phyloP scores from a whole-genome alignment of 1,140 invertebrate species.

The Scaptomyza hsui region DNA sequence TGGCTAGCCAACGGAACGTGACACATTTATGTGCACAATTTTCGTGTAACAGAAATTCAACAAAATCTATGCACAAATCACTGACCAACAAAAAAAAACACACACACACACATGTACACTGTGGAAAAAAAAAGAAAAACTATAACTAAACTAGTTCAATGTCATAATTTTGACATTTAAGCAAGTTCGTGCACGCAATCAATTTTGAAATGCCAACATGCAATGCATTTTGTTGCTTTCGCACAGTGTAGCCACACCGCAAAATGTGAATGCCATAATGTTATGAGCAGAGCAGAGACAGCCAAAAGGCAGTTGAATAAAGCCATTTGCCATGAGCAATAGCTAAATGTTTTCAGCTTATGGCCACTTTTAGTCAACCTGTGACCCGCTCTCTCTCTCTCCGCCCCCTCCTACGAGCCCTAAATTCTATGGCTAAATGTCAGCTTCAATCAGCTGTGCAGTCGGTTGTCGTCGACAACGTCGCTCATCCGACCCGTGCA shows the following conservation, averaged over 20 bases:
- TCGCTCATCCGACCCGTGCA: constrained; percentile 52
- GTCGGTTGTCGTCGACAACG: constrained; percentile 43
- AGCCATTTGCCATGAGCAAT: constrained; percentile 39
- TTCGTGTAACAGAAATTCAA: constrained; percentile 48
- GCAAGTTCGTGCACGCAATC: too few relatives aligned
- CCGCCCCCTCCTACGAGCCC: too few relatives aligned
- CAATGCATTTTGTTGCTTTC: not conserved
- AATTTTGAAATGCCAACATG: too few relatives aligned
- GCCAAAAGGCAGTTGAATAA: constrained; percentile 43
- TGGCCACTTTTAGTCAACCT: constrained; percentile 30
- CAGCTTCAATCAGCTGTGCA: constrained; percentile 68
- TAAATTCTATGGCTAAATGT: constrained; percentile 31
- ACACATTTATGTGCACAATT: constrained; percentile 67
- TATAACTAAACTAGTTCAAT: too few relatives aligned
- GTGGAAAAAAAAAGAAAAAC: not conserved
- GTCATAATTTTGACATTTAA: too few relatives aligned
- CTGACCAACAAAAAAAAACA: constrained; percentile 19
- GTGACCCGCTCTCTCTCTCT: constrained; percentile 5
- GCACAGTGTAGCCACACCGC: constrained; percentile 1
- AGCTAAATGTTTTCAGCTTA: constrained; percentile 49
- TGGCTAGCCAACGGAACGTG: constrained; percentile 69
- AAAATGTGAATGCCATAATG: constrained; percentile 50
- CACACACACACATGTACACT: constrained; percentile 16
- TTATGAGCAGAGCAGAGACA: constrained; percentile 59
- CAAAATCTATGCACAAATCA: constrained; percentile 51